Conservation (phyloP, 2,888 invertebrate genomes). For the Coecobrya sp. region DNA sequence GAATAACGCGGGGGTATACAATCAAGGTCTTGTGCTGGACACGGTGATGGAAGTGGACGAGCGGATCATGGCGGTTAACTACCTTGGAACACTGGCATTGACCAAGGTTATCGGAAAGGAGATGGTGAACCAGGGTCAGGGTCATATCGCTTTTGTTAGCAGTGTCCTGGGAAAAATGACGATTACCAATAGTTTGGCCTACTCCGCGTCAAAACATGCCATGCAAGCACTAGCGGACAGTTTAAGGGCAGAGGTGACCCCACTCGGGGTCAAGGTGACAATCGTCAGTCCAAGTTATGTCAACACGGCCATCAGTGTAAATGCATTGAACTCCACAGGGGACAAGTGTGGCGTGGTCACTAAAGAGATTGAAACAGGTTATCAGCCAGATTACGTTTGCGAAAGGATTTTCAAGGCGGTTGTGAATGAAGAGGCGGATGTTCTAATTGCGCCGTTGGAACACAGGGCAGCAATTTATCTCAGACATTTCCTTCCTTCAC, state of each 20-base stretch:
- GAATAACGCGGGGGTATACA: slow-evolving; percentile 97
- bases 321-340: slow-evolving; percentile 95
- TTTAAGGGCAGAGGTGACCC: slow-evolving; percentile 94
- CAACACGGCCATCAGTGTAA: slow-evolving; percentile 95
- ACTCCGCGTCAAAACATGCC: slow-evolving; percentile 98
- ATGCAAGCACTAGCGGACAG: slow-evolving; percentile 97
- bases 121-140: slow-evolving; percentile 93
- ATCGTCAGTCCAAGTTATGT: slow-evolving; percentile 97
- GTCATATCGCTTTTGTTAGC: slow-evolving; percentile 96
- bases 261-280: slow-evolving; percentile 93
- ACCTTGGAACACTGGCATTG: slow-evolving; percentile 96
- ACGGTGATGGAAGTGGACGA: slow-evolving; percentile 94
- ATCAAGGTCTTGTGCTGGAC: slow-evolving; percentile 92
- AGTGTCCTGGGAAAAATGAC: slow-evolving; percentile 98
- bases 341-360: slow-evolving; percentile 95
- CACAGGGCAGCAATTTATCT: slow-evolving; percentile 92
- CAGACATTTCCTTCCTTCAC: slow-evolving; percentile 89
- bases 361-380: slow-evolving; percentile 93
- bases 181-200: slow-evolving; percentile 95
- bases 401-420: slow-evolving; percentile 92
- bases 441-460: slow-evolving; percentile 91
- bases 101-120: slow-evolving; percentile 95
- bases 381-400: slow-evolving; percentile 93
- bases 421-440: slow-evolving; percentile 91
- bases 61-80: slow-evolving; percentile 97